Percentiles rank a stretch among this genome's conserved stretches.
These are phyloP conservation scores for Todus mexicanus DNA, from an alignment of 2,797 vertebrate genomes.

Conservation along the genomic window DNA sequence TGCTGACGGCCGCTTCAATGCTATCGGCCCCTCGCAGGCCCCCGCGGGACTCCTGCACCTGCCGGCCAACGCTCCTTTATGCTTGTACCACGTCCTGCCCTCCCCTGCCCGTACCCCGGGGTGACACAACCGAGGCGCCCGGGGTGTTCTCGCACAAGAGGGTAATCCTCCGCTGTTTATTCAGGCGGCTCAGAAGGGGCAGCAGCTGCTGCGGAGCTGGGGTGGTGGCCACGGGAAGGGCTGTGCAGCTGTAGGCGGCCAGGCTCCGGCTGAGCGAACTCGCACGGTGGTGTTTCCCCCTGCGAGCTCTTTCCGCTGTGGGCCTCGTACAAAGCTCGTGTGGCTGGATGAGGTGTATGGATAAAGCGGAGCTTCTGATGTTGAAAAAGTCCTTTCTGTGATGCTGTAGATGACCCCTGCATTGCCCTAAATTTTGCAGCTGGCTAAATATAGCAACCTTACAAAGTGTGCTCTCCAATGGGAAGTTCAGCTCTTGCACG, in stretches of 20 bases:
- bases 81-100: background rate
- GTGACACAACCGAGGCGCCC: background rate
- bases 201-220: background rate
- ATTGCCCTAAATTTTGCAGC: background rate
- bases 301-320: background rate
- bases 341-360: rapidly evolving
- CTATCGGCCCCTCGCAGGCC: constrained; percentile 1
- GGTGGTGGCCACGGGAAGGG: background rate
- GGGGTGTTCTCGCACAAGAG: background rate
- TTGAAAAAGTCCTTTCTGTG: background rate
- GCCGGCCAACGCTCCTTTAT: background rate
- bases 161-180: constrained; percentile 2
- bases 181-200: background rate
- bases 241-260: background rate
- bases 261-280: rapidly evolving
- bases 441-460: background rate
- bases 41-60: background rate
- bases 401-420: background rate
- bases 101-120: background rate
- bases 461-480: background rate
- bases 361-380: rapidly evolving
- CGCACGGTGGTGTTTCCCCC: background rate
- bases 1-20: background rate
- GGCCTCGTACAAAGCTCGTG: background rate
- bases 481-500: rapidly evolving